phyloP scores from a whole-genome alignment of 2,888 invertebrate species.

The Camptogramma bilineatum region DNA sequence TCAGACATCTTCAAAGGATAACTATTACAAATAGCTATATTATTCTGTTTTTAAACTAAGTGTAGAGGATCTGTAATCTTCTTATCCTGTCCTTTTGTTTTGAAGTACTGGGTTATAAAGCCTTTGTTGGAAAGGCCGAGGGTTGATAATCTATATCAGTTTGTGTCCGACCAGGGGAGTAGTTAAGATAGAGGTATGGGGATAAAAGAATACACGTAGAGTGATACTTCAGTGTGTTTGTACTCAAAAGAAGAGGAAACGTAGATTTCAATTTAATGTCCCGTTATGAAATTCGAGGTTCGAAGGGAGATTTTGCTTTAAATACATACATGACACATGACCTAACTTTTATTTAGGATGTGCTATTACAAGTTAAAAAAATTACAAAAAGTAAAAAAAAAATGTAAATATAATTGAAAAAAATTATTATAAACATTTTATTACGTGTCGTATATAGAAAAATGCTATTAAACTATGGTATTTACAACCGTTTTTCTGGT shows the following conservation, averaged over 20 bases:
- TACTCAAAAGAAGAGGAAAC: conserved; percentile 47
- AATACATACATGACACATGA: too few relatives aligned
- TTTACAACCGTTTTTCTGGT: too few relatives aligned
- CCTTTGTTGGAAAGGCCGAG: conserved; percentile 65
- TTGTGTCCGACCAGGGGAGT: conserved; percentile 65
- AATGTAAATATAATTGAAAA: too few relatives aligned
- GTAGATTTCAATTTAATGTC: conserved; percentile 50
- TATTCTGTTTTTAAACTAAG: conserved; percentile 60
- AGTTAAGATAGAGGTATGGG: conserved; percentile 52
- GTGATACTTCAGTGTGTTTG: conserved; percentile 45
- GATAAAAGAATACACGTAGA: conserved; percentile 29
- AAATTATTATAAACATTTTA: too few relatives aligned
- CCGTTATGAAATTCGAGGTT: conserved; percentile 51
- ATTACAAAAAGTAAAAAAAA: too few relatives aligned
- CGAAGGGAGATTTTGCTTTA: conserved; percentile 31
- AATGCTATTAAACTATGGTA: too few relatives aligned
- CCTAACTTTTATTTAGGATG: too few relatives aligned
- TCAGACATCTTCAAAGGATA: conserved; percentile 30
- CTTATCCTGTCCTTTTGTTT: conserved; percentile 72
- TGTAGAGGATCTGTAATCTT: conserved; percentile 67
- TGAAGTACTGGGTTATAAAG: conserved; percentile 68
- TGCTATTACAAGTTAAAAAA: too few relatives aligned
- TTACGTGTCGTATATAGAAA: too few relatives aligned
- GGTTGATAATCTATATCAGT: conserved; percentile 77
- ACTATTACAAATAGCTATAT: conserved; percentile 45